phyloP scores from a whole-genome alignment of 2,888 invertebrate genomes.

The Steromphala cineraria region DNA sequence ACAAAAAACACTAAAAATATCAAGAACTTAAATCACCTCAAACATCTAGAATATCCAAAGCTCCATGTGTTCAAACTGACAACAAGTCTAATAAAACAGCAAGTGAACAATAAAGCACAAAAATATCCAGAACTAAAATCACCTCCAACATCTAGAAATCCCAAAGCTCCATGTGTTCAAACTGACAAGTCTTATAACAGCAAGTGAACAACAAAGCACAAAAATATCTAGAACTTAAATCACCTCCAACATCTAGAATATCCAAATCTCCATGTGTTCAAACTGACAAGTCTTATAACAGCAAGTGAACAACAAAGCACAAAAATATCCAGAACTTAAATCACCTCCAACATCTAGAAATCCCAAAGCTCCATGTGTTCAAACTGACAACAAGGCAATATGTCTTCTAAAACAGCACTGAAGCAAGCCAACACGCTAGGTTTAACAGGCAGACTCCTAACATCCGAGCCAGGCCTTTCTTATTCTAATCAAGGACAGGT shows the following conservation, averaged over 20 bases:
- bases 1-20: background rate
- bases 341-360: background rate
- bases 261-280: no score
- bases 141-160: background rate
- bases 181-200: no score
- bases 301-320: background rate
- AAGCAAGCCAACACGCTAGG: no score
- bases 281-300: no score
- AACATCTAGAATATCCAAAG: no score
- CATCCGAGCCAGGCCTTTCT: background rate
- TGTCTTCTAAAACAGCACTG: no score
- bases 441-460: background rate
- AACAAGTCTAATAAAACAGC: background rate
- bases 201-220: background rate
- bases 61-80: no score
- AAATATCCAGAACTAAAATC: background rate
- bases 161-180: no score
- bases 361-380: no score
- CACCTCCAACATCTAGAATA: background rate
- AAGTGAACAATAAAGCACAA: background rate
- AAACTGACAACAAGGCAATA: no score
- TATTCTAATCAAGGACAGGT: slow-evolving; percentile 16
- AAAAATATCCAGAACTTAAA: background rate
- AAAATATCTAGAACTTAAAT: background rate
- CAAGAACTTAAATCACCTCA: no score